Evolutionary conservation across 1,140 invertebrate genomes (phyloP).

Genomic region (Leptonema lineaticorne): DNA sequence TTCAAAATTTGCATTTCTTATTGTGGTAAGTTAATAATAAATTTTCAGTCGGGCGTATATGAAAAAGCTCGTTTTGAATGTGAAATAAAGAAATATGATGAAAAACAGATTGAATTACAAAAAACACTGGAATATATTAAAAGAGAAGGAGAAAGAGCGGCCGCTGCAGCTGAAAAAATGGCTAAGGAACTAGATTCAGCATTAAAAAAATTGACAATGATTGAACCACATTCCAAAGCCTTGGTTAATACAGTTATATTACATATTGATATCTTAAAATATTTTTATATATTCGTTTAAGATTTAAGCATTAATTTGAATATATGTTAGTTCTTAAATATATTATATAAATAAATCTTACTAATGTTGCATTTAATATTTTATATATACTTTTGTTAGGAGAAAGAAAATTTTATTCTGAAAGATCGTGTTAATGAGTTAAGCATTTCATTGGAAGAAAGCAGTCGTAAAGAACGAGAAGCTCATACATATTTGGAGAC

Average conservation of each 20-base stretch:
- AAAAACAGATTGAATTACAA: not conserved
- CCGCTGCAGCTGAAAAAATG: conserved; percentile 4
- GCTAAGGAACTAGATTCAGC: not conserved
- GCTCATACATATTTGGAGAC: not conserved
- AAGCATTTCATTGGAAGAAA: not conserved
- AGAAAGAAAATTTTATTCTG: not conserved
- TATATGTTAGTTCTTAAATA: not conserved
- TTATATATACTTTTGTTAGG: not conserved
- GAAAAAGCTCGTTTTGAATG: not conserved
- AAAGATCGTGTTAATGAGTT: not conserved
- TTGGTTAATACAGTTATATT: not conserved
- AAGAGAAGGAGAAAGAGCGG: not conserved
- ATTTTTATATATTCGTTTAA: not conserved
- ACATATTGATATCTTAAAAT: not conserved
- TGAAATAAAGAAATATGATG: not conserved
- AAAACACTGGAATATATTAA: not conserved
- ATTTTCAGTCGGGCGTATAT: not conserved
- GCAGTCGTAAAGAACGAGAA: not conserved
- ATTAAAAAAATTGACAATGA: not conserved
- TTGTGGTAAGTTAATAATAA: too few relatives aligned
- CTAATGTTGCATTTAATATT: not conserved
- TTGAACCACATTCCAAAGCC: not conserved
- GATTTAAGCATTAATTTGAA: not conserved
- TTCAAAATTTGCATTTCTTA: too few relatives aligned
- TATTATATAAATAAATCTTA: not conserved